Base-by-base conservation (phyloP, 2,888 invertebrate genomes). In the Cataglyphis rosenhaueri region DNA sequence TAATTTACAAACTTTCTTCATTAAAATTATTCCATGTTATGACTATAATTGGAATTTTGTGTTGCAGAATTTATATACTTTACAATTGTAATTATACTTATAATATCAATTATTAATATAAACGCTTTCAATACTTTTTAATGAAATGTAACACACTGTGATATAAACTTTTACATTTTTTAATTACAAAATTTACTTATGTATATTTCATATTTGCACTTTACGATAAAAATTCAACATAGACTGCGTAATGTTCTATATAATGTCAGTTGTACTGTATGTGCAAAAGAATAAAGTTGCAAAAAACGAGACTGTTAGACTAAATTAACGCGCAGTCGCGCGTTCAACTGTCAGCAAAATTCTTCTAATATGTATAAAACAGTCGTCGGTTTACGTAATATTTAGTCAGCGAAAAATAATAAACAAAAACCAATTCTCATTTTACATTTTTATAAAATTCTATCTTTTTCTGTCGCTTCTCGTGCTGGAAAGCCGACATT, bases 401-500 rank as follows among this genome's bases (percentile, higher is more conserved):
- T 71, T 44, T 59, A 29, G 25, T 52, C 35, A 35, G 12, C 15
- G 18, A 21, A 44, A 59, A 71, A 25, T 32, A 41, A 57, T 21
- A 78, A 44, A 32, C 4, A 2, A 55, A 41, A 25, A 25, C 12
- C 4, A 1, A 41, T 35, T 1, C 44, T 25, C 8, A 18, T 55
- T 65, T 48, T 21, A 44, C 9, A n/a, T 55, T 41, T 48, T 62
- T 32, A 15, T 44, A 52, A 74, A 81, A 64, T 75, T 57, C 0
- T 0, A 44, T 5, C 32, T 0, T 29, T 81, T 6, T 38, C 29
- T 44, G 18, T 71, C 2, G 21, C n/a, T 1, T 44, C 4, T 1
- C 29, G 1, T 48, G 15, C n/a, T 3, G 32, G 32, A 75, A 52
- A 62, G 35, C 21, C 35, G 44, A 59, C 32, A 29, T 81, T 61